Percentiles rank a stretch among this genome's conserved stretches.
These are phyloP conservation scores for Ricordea florida DNA, from an alignment of 92 coral and sea anemone genomes.

Conservation along the genomic window DNA sequence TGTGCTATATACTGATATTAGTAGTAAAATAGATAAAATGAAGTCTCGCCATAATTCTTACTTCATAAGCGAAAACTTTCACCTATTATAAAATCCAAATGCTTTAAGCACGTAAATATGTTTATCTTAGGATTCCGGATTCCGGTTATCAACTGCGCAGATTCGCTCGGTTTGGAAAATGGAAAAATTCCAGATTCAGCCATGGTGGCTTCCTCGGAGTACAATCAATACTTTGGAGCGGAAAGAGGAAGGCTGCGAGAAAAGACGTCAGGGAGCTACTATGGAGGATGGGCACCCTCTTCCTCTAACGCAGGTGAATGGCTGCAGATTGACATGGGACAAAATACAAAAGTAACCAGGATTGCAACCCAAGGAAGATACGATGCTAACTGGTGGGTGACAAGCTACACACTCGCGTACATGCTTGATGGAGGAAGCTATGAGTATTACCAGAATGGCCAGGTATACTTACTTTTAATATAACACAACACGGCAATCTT, in stretches of 20 bases:
- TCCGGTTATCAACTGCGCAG: neutral
- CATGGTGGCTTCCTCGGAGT: slow-evolving; percentile 3
- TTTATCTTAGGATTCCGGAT: neutral
- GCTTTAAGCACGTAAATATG: too few relatives aligned
- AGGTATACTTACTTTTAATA: neutral
- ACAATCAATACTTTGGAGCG: slow-evolving; percentile 12
- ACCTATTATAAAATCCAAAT: too few relatives aligned
- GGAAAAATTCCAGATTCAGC: slow-evolving; percentile 1
- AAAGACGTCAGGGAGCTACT: neutral
- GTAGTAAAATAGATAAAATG: too few relatives aligned
- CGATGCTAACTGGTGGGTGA: slow-evolving; percentile 18
- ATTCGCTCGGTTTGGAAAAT: slow-evolving; percentile 15
- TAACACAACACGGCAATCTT: too few relatives aligned
- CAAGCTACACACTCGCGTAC: neutral
- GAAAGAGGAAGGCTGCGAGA: slow-evolving; percentile 11
- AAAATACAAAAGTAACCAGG: slow-evolving; percentile 6
- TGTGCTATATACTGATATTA: too few relatives aligned
- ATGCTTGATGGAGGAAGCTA: slow-evolving; percentile 4
- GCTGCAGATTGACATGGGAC: slow-evolving; percentile 9
- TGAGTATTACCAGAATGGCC: neutral
- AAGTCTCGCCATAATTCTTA: too few relatives aligned
- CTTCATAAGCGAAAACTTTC: too few relatives aligned
- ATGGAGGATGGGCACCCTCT: slow-evolving; percentile 26
- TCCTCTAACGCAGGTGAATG: neutral
- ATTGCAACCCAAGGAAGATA: slow-evolving; percentile 27